Evolutionary conservation across 2,113 vertebrate genomes (phyloP).

Genomic region (Alexandromys fortis): DNA sequence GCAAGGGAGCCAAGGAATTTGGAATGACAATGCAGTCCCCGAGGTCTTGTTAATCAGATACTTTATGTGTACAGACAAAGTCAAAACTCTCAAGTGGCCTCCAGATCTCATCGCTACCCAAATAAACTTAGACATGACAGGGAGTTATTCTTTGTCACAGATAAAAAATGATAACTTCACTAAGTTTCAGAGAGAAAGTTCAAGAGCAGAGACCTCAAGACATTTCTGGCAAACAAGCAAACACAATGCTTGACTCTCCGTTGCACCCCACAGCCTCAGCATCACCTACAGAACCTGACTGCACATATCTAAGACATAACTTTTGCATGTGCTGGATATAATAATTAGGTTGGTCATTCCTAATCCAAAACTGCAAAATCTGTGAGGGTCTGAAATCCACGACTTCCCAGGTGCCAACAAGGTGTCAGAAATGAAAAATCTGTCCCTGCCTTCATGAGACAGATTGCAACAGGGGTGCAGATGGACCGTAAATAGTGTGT

Average conservation of each 20-base stretch:
- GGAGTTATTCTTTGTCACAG: constrained; percentile 33
- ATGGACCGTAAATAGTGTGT: not conserved
- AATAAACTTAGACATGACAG: not conserved
- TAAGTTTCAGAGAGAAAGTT: constrained; percentile 34
- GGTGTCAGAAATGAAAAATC: not conserved
- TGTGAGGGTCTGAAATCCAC: not conserved
- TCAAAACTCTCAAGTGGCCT: constrained; percentile 35
- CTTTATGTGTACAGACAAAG: constrained; percentile 62
- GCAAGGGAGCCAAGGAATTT: not conserved
- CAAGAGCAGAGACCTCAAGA: constrained; percentile 29
- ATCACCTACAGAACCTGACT: not conserved
- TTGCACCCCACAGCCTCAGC: not conserved
- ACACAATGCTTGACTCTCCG: not conserved
- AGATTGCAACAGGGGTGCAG: not conserved
- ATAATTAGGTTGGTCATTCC: not conserved
- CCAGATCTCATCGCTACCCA: not conserved
- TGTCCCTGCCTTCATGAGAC: not conserved
- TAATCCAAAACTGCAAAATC: not conserved
- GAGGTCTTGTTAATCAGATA: constrained; percentile 56
- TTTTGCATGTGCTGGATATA: not conserved
- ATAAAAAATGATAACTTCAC: constrained; percentile 26
- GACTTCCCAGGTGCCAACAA: not conserved
- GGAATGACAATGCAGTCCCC: constrained; percentile 43
- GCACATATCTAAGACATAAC: not conserved
- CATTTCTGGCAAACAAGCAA: constrained; percentile 16